Base-by-base conservation (phyloP, 2,888 invertebrate species). In the Ganaspis brasiliensis region DNA sequence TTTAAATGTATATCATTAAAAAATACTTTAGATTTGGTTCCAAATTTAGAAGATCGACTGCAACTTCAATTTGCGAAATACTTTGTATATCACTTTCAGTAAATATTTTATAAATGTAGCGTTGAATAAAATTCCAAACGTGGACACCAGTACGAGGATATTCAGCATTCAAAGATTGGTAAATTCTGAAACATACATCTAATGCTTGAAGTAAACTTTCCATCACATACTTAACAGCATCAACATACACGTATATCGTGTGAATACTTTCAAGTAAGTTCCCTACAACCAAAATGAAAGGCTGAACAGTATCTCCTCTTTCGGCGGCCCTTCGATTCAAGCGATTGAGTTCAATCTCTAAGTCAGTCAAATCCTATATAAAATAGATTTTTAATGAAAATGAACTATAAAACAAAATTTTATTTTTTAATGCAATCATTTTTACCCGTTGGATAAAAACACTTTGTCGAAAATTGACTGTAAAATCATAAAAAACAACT, bases 41-140 rank as follows among this genome's bases (percentile, higher is more conserved):
- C n/a, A 10, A 14, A n/a, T 26, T 59, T 4, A 26, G 4, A 59
- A 26, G 59, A 59, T 59, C 16, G n/a, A 35, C 59, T 35, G 35
- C 26, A 31, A 59, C 59, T 31, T 24, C n/a, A 26, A n/a, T 21
- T 24, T 59, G 59, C 24, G 26, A 59, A 21, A 31, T 12, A 21
- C 59, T 59, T 26, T 59, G 14, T 26, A 59, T 78, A 45, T 78
- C 75, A 73, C 26, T 56, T 26, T 21, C 9, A 1, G 71, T 77
- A 3, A 0, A 35, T 16, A 78, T 73, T 37, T 56, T 37, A n/a
- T 77, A 79, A 19, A 79, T 31, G 21, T 72, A 35, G 26, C 59
- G 31, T 57, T 79, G 79, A n/a, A 79, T 72, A 40, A 75, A 77
- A 10, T n/a, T 37, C 77, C 77, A 77, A 19, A 72, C 24, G 9